A percentile compares a stretch with the other conserved stretches of the same genome.
These are phyloP conservation scores for Pituophis catenifer DNA, from an alignment of 2,113 vertebrate species.

Conservation along the genomic window DNA sequence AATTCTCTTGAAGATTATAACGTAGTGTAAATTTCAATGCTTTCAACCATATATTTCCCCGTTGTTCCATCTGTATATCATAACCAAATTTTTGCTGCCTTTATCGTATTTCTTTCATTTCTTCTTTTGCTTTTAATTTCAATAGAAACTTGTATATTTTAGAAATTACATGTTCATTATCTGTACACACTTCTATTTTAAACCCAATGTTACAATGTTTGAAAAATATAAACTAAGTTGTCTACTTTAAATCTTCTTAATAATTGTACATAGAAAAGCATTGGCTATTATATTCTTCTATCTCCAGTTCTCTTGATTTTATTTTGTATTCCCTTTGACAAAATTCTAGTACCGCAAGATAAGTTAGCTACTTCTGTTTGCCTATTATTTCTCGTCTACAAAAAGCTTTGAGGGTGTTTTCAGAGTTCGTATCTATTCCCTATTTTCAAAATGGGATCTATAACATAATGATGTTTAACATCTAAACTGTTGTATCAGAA, in stretches of 20 bases:
- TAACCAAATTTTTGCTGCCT: not conserved
- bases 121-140: not conserved
- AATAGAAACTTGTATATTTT: not conserved
- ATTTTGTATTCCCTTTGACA: too few relatives aligned
- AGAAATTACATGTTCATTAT: not conserved
- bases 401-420: not conserved
- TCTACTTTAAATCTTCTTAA: too few relatives aligned
- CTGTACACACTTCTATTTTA: too few relatives aligned
- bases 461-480: not conserved
- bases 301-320: too few relatives aligned
- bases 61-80: too few relatives aligned
- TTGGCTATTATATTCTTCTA: too few relatives aligned
- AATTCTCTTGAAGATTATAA: not conserved
- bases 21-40: not conserved
- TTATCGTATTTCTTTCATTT: not conserved
- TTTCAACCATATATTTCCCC: not conserved
- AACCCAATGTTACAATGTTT: too few relatives aligned
- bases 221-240: too few relatives aligned
- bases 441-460: not conserved
- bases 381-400: too few relatives aligned
- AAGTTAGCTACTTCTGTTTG: too few relatives aligned
- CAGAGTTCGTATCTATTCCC: not conserved
- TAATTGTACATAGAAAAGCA: too few relatives aligned
- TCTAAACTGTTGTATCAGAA: not conserved
- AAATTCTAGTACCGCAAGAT: too few relatives aligned